Percentiles rank a stretch among this genome's conserved stretches.
These are phyloP conservation scores for Paratrypauchen microcephalus DNA, from an alignment of 2,797 vertebrate genomes.

Conservation along the genomic window DNA sequence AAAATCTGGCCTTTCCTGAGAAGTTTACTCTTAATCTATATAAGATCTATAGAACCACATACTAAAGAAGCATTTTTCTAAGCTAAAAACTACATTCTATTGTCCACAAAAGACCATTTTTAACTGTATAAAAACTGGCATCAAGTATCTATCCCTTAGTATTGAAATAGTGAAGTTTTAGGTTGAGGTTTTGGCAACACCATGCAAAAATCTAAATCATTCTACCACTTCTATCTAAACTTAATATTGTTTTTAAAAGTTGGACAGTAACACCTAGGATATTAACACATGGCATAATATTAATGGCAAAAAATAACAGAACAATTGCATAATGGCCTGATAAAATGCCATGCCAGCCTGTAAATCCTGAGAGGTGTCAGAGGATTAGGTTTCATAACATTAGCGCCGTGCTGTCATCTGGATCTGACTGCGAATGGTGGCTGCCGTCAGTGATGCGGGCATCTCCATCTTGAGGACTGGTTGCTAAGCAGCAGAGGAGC, in stretches of 20 bases:
- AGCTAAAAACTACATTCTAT: not conserved
- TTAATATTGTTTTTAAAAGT: too few species aligned
- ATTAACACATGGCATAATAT: too few species aligned
- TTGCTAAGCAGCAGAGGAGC: constrained; percentile 51
- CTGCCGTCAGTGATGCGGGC: constrained; percentile 49
- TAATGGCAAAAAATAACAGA: not conserved
- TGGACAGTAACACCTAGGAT: too few species aligned
- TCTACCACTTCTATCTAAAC: too few species aligned
- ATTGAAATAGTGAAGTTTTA: too few species aligned
- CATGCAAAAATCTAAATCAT: too few species aligned
- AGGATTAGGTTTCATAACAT: constrained; percentile 14
- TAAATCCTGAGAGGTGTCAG: not conserved
- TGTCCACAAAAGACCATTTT: not conserved
- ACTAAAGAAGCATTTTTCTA: too few species aligned
- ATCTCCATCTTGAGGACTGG: constrained; percentile 55
- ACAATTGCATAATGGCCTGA: not conserved
- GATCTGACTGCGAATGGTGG: constrained; percentile 46
- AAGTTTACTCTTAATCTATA: too few species aligned
- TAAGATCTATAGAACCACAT: too few species aligned
- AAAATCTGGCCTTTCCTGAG: too few species aligned
- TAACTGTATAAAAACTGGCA: not conserved
- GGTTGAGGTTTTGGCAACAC: too few species aligned
- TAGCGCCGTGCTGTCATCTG: constrained; percentile 37
- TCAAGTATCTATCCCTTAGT: too few species aligned
- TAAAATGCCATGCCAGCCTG: not conserved